phyloP scores from a whole-genome alignment of 2,797 vertebrate species.

The Distichodus sexfasciatus region DNA sequence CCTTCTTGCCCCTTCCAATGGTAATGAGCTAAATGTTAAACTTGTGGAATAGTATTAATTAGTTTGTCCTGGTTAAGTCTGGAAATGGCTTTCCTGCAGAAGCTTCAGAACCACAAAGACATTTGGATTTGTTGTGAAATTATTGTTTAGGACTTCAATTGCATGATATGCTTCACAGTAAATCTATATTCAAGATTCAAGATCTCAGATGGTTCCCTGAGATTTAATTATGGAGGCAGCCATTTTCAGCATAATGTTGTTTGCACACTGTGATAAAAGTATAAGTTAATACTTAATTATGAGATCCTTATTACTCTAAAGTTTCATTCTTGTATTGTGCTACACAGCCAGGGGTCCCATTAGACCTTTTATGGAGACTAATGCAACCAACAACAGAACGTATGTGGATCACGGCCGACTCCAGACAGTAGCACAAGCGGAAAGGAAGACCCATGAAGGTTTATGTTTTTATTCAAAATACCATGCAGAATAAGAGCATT shows the following conservation, averaged over 20 bases:
- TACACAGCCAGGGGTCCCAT: constrained; percentile 47
- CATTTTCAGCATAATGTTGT: not conserved
- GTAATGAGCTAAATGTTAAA: constrained; percentile 49
- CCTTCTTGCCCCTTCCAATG: constrained; percentile 51
- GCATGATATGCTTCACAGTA: not conserved
- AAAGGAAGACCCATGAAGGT: constrained; percentile 57
- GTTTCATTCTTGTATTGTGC: constrained; percentile 26
- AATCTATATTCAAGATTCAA: not conserved
- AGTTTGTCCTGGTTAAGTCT: too few species aligned
- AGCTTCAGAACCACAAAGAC: not conserved
- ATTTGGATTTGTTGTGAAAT: not conserved
- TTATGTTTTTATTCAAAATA: not conserved
- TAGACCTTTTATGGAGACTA: constrained; percentile 58
- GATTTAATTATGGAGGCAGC: not conserved
- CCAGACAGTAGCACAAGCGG: constrained; percentile 56
- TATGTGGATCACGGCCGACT: constrained; percentile 65
- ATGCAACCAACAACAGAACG: constrained; percentile 62
- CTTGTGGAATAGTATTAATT: not conserved
- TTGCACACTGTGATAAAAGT: not conserved
- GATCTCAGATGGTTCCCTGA: too few species aligned
- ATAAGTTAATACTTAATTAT: not conserved
- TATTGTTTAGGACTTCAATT: not conserved
- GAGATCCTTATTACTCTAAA: not conserved
- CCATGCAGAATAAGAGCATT: too few species aligned
- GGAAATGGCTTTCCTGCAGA: not conserved